Base-by-base conservation (phyloP, 2,888 invertebrate genomes). In the Lucinisca nassula region DNA sequence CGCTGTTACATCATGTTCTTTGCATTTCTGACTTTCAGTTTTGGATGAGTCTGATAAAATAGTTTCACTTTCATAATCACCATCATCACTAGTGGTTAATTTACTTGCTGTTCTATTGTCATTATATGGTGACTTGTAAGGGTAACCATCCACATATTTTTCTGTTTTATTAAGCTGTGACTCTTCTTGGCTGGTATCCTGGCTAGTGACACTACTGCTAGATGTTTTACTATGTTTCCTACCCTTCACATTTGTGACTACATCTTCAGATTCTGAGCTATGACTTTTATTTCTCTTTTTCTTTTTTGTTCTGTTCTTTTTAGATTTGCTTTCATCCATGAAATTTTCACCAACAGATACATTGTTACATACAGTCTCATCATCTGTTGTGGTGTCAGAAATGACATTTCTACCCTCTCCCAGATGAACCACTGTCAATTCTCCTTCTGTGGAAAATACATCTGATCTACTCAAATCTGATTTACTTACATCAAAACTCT, bases 91-190 rank as follows among this genome's bases (percentile, higher is more conserved):
- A 4, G 24, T 14, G 14, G 1, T 27, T 1, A n/a, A 8, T 67
- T 67, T 67, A 35, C 6, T 30, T 8, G 67, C 21, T 30, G 32
- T 67, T 35, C 17, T 12, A 35, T 21, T 30, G 3, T 35, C 30
- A n/a, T 35, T 67, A 35, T 67, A 67, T 10, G 67, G 67, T 35
- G 78, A 78, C 40, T 45, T 61, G 21, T 35, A 38, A 21, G 70
- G 49, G 1, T 67, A 1, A 6, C 61, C 82, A 45, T 27, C 76
- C 6, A 67, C 38, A 49, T 76, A 76, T 40, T 67, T 75, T n/a
- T 45, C 61, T 30, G 82, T 82, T 3, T 82, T 82, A 35, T 82
- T 38, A 37, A 82, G 45, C 21, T 82, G 76, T 35, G 70, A 45
- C 38, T n/a, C 82, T 35, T 67, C 67, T 4, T 14, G n/a, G 21